Base-by-base conservation (phyloP, 2,888 invertebrate genomes). In the Cyclophora punctaria region DNA sequence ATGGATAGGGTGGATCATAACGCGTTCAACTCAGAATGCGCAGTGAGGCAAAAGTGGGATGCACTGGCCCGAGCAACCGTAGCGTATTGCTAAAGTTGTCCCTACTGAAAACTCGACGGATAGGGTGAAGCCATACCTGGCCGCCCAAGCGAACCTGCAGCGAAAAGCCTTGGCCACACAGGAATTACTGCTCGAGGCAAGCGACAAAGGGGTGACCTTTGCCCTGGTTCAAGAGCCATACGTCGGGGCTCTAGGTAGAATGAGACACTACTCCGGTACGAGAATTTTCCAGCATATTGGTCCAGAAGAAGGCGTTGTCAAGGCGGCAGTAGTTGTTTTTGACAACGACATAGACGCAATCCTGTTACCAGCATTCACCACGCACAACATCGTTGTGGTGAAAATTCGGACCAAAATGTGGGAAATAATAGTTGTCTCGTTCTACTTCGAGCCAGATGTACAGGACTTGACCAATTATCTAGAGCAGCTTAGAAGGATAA, bases 381-480 rank as follows among this genome's bases (percentile, higher is more conserved):
- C 46, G 1, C 35, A 47, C 5, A 55, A 55, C 45, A 52, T 52
- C 33, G 48, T 34, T 5, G 54, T 50, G 20, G 49, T 48, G 34
- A 48, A 41, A 33, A 40, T 55, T 34, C 46, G 33, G 35, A 56
- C 56, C 5, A 43, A 44, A 3, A 50, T 47, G 3, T 57, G 56
- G 55, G 35, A 48, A 44, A 53, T 57, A 6, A 6, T 44, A 2
- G 41, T 51, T 1, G 52, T 53, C 0, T 57, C 57, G 3, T 48
- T 59, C 7, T 59, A 59, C 44, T 55, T 59, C 7, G 57, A 59
- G 40, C 53, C 48, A 4, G 51, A 56, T 44, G n/a, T n/a, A n/a
- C 45, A 50, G 35, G 53, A 51, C 40, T 45, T 56, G 5, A 54
- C 46, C 47, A 51, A 53, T 7, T 56, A 58, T 44, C 41, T 59